Evolutionary conservation across 2,113 vertebrate genomes (phyloP).

Genomic region (Ctenomys sociabilis): DNA sequence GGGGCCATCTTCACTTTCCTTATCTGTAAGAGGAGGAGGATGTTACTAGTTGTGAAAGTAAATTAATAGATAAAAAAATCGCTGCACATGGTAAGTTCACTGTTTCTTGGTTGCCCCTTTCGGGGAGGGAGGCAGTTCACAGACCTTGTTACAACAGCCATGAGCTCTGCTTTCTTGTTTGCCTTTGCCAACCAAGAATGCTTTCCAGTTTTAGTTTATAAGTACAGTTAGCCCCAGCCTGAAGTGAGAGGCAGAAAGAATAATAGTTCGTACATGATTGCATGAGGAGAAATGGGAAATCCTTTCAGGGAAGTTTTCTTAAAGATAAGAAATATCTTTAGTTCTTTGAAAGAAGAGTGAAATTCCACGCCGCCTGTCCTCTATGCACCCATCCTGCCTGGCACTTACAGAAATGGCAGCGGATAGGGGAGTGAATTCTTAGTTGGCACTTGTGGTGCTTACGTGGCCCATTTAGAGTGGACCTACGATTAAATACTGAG

Average conservation of each 20-base stretch:
- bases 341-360: slow-evolving; percentile 35
- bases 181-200: not conserved
- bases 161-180: slow-evolving; percentile 25
- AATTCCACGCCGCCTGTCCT: not conserved
- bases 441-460: not conserved
- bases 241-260: slow-evolving; percentile 3
- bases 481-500: not conserved
- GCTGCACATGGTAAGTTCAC: not conserved
- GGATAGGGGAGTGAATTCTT: not conserved
- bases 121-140: not conserved
- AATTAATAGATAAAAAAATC: not conserved
- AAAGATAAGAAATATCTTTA: slow-evolving; percentile 32
- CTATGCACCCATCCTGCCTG: not conserved
- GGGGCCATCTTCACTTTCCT: not conserved
- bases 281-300: slow-evolving; percentile 8
- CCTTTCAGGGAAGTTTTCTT: not conserved
- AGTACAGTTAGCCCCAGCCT: not conserved
- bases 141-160: not conserved
- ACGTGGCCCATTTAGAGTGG: not conserved
- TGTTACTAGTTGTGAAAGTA: not conserved
- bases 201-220: slow-evolving; percentile 37
- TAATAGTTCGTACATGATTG: not conserved
- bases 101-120: not conserved
- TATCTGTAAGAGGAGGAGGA: not conserved
- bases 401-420: not conserved